These are phyloP conservation scores for Arbacia lixula DNA, from an alignment of 53 echinoderm and acorn worm genomes.

Conservation along the genomic window DNA sequence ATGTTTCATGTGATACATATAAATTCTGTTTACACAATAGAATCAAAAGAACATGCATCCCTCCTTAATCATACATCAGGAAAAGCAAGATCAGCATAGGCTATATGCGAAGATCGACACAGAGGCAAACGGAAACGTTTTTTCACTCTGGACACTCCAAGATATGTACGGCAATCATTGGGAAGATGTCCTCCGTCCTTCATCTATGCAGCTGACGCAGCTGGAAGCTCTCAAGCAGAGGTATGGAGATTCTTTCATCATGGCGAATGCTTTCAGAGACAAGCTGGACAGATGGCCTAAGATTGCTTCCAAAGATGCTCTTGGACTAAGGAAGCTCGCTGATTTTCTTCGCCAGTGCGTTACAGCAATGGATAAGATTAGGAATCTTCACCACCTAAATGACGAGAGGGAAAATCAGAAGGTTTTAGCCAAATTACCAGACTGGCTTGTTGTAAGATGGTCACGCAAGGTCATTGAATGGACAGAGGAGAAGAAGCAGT, in stretches of 20 bases:
- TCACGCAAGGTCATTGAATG: neutral
- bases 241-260: slow-evolving; percentile 63
- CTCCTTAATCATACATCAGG: too few relatives aligned
- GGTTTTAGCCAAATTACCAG: slow-evolving; percentile 60
- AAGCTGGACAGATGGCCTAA: slow-evolving; percentile 64
- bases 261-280: slow-evolving; percentile 53
- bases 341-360: slow-evolving; percentile 59
- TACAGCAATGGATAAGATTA: slow-evolving; percentile 53
- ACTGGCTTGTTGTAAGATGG: slow-evolving; percentile 41
- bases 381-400: slow-evolving; percentile 38
- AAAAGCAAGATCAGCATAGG: too few relatives aligned
- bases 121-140: too few relatives aligned
- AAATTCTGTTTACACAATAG: too few relatives aligned
- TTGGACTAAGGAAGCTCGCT: slow-evolving; percentile 43
- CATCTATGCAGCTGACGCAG: too few relatives aligned
- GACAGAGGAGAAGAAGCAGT: neutral
- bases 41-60: too few relatives aligned
- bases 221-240: slow-evolving; percentile 47
- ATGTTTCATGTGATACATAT: too few relatives aligned
- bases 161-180: too few relatives aligned
- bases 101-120: too few relatives aligned
- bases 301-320: slow-evolving; percentile 36
- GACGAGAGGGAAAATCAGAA: slow-evolving; percentile 72
- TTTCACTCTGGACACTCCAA: too few relatives aligned
- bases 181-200: too few relatives aligned